phyloP scores from a whole-genome alignment of 2,888 invertebrate species.

The Neoaliturus tenellus region DNA sequence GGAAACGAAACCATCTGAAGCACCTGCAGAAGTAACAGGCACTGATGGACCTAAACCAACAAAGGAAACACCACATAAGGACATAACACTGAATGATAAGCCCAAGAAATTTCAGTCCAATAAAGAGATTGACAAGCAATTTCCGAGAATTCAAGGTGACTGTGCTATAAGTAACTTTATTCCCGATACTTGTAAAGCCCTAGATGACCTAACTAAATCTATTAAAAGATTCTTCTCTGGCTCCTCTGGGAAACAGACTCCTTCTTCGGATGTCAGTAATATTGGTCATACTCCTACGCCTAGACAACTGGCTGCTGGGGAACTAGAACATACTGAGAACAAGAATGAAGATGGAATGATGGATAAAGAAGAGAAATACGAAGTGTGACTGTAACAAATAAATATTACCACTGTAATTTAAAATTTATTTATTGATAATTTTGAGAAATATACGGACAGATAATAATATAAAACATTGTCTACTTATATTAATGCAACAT shows the following conservation, averaged over 20 bases:
- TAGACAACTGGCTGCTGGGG: not conserved
- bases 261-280: not conserved
- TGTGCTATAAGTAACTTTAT: not conserved
- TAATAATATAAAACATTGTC: too few species aligned
- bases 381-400: not conserved
- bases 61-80: not conserved
- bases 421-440: too few species aligned
- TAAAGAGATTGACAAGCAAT: not conserved
- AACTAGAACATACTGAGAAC: not conserved
- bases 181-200: constrained; percentile 4
- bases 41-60: not conserved
- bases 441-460: too few species aligned
- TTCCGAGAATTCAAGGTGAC: not conserved
- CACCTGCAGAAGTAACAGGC: not conserved
- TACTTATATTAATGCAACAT: too few species aligned
- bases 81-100: not conserved
- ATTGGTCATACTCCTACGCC: not conserved
- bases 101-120: not conserved
- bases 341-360: not conserved
- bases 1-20: not conserved
- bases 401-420: not conserved
- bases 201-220: not conserved
- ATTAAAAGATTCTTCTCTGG: not conserved
- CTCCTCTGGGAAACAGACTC: not conserved
- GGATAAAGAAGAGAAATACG: not conserved